phyloP scores from a whole-genome alignment of 2,797 vertebrate species.

The Smutsia temminckii region DNA sequence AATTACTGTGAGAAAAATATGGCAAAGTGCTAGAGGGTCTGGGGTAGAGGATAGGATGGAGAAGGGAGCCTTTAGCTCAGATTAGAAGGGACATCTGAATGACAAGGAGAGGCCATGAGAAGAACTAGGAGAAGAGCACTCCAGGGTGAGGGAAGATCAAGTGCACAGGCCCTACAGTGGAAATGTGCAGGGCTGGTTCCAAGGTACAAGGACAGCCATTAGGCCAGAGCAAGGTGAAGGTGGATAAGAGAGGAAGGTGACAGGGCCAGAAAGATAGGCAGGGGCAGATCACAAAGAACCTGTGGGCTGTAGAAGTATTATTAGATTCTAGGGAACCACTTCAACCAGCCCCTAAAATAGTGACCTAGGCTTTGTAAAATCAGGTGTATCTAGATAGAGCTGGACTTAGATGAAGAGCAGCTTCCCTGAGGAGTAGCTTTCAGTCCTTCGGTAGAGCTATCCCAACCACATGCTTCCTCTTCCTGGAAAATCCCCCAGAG shows the following conservation, averaged over 20 bases:
- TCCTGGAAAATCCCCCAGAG: not conserved
- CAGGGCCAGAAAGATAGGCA: not conserved
- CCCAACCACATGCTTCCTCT: not conserved
- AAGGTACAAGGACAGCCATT: not conserved
- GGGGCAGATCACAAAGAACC: not conserved
- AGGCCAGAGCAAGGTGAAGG: not conserved
- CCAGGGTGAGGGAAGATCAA: not conserved
- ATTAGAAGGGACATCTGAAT: not conserved
- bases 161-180: not conserved
- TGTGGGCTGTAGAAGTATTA: not conserved
- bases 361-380: not conserved
- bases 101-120: not conserved
- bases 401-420: not conserved
- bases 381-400: not conserved
- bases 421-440: not conserved
- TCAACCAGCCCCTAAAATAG: not conserved
- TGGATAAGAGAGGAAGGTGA: not conserved
- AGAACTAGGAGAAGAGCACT: not conserved
- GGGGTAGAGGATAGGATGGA: not conserved
- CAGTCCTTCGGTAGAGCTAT: not conserved
- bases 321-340: not conserved
- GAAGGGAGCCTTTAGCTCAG: not conserved
- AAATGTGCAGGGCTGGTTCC: not conserved
- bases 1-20: not conserved
- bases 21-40: not conserved